phyloP scores from a whole-genome alignment of 1,140 invertebrate species.

The Venustaconcha ellipsiformis region DNA sequence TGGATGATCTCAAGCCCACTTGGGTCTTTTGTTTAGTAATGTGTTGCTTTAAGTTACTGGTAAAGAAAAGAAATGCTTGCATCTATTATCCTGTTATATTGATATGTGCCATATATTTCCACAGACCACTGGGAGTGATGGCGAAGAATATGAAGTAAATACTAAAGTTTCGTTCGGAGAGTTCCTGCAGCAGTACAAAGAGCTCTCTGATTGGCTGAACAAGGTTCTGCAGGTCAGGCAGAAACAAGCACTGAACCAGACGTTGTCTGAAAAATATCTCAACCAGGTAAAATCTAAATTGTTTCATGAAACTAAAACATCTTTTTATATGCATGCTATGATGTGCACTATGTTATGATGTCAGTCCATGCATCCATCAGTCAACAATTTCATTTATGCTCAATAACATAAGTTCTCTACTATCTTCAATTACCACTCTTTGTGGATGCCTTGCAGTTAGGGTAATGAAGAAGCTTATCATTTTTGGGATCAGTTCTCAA shows the following conservation, averaged over 20 bases:
- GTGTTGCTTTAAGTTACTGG: too few relatives aligned
- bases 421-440: too few relatives aligned
- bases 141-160: conserved; percentile 63
- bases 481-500: too few relatives aligned
- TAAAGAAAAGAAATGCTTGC: too few relatives aligned
- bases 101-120: conserved; percentile 47
- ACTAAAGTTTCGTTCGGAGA: conserved; percentile 80
- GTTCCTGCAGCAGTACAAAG: conserved; percentile 83
- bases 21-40: neutral
- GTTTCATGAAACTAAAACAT: too few relatives aligned
- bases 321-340: too few relatives aligned
- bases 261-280: conserved; percentile 64
- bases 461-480: too few relatives aligned
- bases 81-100: conserved; percentile 4
- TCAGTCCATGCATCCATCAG: too few relatives aligned
- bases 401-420: too few relatives aligned
- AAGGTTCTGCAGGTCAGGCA: conserved; percentile 58
- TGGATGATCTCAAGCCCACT: neutral
- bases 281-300: conserved; percentile 52
- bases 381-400: too few relatives aligned
- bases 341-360: too few relatives aligned
- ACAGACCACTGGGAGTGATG: conserved; percentile 84
- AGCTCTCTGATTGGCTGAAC: conserved; percentile 84
- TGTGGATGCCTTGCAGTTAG: too few relatives aligned
- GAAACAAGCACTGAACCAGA: conserved; percentile 72